A percentile compares a stretch with the other conserved stretches of the same genome.
These are phyloP conservation scores for Heliconius sara DNA, from an alignment of 2,888 invertebrate species.

Conservation along the genomic window DNA sequence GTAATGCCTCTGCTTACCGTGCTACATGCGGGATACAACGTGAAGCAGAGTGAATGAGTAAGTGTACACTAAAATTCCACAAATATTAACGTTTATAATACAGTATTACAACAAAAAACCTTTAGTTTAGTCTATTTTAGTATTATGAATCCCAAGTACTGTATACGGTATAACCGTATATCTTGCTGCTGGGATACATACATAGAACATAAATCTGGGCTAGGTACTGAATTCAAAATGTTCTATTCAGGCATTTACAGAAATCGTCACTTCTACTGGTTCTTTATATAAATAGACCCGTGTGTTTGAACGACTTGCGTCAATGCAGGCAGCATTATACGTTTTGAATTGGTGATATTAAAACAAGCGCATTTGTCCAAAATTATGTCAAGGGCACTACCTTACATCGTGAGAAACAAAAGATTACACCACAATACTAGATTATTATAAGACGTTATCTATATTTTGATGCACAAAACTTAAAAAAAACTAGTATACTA, in stretches of 20 bases:
- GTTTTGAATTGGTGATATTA: slow-evolving; percentile 7
- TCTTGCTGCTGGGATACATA: not conserved
- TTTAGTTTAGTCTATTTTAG: not conserved
- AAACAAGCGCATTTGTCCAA: slow-evolving; percentile 13
- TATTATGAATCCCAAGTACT: not conserved
- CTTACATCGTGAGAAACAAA: slow-evolving; percentile 16
- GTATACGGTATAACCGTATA: not conserved
- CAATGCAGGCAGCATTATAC: slow-evolving; percentile 1
- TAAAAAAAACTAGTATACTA: slow-evolving; percentile 30
- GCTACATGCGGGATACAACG: not conserved
- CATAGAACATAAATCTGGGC: not conserved
- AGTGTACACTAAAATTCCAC: too few species aligned
- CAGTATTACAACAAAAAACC: too few species aligned
- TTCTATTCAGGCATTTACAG: not conserved
- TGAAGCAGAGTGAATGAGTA: not conserved
- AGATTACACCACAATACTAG: slow-evolving; percentile 17
- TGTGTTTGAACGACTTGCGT: slow-evolving; percentile 16
- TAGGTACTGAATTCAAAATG: not conserved
- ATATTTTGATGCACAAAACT: slow-evolving; percentile 36
- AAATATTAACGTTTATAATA: too few species aligned
- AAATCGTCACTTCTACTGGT: slow-evolving; percentile 4
- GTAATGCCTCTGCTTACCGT: not conserved
- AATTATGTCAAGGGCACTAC: slow-evolving; percentile 18
- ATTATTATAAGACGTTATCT: slow-evolving; percentile 29
- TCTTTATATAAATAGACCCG: slow-evolving; percentile 7